phyloP scores from a whole-genome alignment of 2,888 invertebrate species.

The Aspidiotus destructor region DNA sequence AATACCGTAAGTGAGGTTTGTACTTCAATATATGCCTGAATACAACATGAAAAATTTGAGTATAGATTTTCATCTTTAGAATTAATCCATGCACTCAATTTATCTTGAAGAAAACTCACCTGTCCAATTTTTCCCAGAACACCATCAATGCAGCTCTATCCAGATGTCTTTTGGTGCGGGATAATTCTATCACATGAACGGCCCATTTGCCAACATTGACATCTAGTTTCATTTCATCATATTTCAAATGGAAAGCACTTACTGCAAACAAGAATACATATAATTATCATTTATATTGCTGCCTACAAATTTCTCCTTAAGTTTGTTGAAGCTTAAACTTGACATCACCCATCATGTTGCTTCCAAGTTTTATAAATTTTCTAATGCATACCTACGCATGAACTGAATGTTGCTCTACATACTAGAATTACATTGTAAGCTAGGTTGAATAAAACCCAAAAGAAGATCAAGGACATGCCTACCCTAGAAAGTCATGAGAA shows the following conservation, averaged over 20 bases:
- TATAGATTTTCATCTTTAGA: no score
- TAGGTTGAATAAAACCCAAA: no score
- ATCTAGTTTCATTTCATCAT: conserved; percentile 89
- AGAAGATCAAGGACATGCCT: no score
- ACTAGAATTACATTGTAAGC: no score
- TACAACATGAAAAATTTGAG: conserved; percentile 42
- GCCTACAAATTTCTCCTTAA: not conserved
- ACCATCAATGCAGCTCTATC: conserved; percentile 90
- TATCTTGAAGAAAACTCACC: conserved; percentile 49
- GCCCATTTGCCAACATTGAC: conserved; percentile 94
- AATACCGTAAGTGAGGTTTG: conserved; percentile 76
- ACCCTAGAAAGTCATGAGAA: no score
- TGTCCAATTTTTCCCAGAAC: conserved; percentile 96
- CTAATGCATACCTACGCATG: no score
- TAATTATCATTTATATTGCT: not conserved
- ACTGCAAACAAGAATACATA: conserved; percentile 49
- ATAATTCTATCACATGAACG: conserved; percentile 83
- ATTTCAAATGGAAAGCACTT: conserved; percentile 93
- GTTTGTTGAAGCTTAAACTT: no score
- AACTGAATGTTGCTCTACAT: no score
- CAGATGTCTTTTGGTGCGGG: conserved; percentile 87
- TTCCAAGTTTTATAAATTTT: no score
- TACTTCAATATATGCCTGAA: conserved; percentile 75
- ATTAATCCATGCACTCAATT: no score
- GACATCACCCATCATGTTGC: no score